Evolutionary conservation across 2,797 vertebrate genomes (phyloP), one percentile per base, ranked within the genome.

Genomic region (Falco rusticolus): DNA sequence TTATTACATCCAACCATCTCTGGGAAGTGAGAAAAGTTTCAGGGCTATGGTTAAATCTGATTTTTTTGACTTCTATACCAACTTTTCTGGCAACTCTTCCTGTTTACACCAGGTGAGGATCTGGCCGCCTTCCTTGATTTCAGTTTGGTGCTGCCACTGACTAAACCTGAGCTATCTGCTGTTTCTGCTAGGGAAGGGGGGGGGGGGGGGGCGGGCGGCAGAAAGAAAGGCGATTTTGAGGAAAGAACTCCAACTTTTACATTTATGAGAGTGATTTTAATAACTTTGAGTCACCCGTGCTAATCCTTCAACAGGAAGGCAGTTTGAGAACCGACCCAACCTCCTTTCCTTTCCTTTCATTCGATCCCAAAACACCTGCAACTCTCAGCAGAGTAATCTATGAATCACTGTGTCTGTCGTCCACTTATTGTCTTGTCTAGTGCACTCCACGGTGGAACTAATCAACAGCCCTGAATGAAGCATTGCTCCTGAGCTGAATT

Each of bases 361-460:
- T 96, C 34, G 18, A 74, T 96, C 95, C 96, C 94, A 75, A 96
- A 97, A 97, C 97, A 98, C 97, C 98, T 98, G 98, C 98, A 97
- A 95, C 97, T 98, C 98, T 98, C 97, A 96, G 97, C 97, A 98
- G 98, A 96, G 97, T 98, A 98, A 98, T 99, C 98, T 98, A 98
- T 98, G 98, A 98, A 97, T 99, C 98, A 97, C 98, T 98, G 97
- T 98, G 98, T 98, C 98, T 98, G 93, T 83, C 93, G 97, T 98
- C 97, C 97, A 95, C 68, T 98, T 98, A 98, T 99, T 99, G 98
- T 99, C 98, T 94, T 92, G 93, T 98, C 95, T 97, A 98, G 98
- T 97, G 98, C 97, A 97, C 98, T 99, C 97, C 97, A 98, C 89
- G 56, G 94, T 96, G 97, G 97, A 97, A 97, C 96, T 97, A 97